phyloP scores from a whole-genome alignment of 1,140 invertebrate genomes.

The Leptonema lineaticorne region DNA sequence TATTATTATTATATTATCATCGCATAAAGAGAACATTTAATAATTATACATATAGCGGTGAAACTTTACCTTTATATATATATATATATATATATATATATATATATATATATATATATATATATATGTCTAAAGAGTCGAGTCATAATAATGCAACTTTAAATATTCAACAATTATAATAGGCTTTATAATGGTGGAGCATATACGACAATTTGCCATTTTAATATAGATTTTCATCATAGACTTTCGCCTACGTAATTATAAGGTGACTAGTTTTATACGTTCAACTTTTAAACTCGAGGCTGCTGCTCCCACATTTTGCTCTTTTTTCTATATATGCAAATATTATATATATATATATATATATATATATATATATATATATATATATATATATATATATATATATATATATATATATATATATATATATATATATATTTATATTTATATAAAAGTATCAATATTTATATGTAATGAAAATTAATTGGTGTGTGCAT shows the following conservation, averaged over 20 bases:
- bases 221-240: slow-evolving; percentile 1
- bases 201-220: neutral
- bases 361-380: slow-evolving; percentile 13
- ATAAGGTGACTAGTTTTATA: slow-evolving; percentile 8
- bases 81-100: neutral
- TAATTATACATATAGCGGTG: too few species aligned
- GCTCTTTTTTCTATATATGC: neutral
- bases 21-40: too few species aligned
- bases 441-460: too few species aligned
- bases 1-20: too few species aligned
- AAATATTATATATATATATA: slow-evolving; percentile 11
- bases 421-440: too few species aligned
- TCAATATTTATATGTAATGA: too few species aligned
- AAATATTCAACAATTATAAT: neutral
- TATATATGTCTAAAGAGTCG: neutral
- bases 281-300: neutral
- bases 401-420: slow-evolving; percentile 17
- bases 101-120: neutral
- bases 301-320: slow-evolving; percentile 6
- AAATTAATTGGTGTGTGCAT: too few species aligned
- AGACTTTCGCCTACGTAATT: slow-evolving; percentile 12
- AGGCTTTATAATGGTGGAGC: neutral
- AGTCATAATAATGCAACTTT: neutral
- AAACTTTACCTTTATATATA: too few species aligned
- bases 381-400: slow-evolving; percentile 19